Conservation (phyloP, 2,113 vertebrate genomes). For the Cephalopterus ornatus region DNA sequence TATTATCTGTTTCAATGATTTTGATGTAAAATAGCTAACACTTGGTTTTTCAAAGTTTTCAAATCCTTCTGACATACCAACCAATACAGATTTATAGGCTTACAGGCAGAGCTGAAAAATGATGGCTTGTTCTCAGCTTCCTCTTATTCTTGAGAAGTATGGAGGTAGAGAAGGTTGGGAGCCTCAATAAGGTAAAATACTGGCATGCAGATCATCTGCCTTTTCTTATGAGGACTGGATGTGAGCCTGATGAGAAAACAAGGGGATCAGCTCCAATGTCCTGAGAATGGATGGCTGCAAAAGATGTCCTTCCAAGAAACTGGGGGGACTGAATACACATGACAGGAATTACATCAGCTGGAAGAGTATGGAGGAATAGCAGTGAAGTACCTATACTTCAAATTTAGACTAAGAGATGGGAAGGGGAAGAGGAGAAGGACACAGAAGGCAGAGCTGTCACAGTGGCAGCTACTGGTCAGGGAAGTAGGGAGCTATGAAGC, state of each 20-base stretch:
- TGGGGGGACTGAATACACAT: not conserved
- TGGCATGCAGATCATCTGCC: not conserved
- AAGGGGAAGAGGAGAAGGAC: not conserved
- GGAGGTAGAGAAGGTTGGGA: not conserved
- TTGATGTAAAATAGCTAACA: not conserved
- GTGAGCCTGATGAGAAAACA: not conserved
- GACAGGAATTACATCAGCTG: not conserved
- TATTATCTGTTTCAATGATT: not conserved
- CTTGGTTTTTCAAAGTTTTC: not conserved
- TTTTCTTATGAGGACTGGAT: not conserved
- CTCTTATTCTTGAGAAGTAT: not conserved
- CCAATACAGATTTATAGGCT: not conserved
- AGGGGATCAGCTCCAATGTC: not conserved
- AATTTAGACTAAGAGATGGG: not conserved
- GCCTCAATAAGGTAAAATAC: not conserved
- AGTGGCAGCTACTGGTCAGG: not conserved
- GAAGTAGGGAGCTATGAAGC: rapidly evolving
- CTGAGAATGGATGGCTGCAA: not conserved
- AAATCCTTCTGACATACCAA: not conserved
- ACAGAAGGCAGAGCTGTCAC: not conserved
- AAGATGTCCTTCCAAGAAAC: not conserved
- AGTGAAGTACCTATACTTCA: not conserved
- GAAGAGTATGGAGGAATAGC: not conserved
- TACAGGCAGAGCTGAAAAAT: not conserved
- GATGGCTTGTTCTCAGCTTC: not conserved